Conservation (phyloP, 2,113 vertebrate species). For the Puffinus mauretanicus region DNA sequence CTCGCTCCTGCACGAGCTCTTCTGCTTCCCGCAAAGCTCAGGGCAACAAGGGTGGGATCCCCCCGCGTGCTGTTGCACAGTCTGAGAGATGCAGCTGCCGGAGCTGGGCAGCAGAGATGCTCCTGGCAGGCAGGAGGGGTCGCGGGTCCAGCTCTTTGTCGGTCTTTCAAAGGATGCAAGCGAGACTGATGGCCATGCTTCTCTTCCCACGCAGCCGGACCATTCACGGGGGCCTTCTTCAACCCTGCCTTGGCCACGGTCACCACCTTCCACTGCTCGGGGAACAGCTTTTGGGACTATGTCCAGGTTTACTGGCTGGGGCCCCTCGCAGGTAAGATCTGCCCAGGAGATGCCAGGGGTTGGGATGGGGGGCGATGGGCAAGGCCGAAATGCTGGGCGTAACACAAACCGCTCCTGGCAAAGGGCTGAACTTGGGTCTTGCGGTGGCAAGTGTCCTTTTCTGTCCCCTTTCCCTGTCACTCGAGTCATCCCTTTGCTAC, state of each 20-base stretch:
- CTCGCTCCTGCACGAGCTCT: accelerated
- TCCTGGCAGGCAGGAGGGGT: background rate
- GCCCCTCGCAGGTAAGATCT: conserved; percentile 78
- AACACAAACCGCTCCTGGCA: accelerated
- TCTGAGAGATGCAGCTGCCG: background rate
- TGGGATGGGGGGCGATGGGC: background rate
- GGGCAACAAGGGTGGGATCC: accelerated
- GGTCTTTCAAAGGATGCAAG: background rate
- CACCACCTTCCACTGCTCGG: conserved; percentile 83
- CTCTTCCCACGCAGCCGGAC: conserved; percentile 70
- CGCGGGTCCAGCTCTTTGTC: accelerated
- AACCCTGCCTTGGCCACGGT: conserved; percentile 84
- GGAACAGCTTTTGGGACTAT: conserved; percentile 80
- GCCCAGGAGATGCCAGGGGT: background rate
- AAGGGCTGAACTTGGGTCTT: background rate
- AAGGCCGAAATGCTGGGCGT: background rate
- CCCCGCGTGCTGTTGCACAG: accelerated
- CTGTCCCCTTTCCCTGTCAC: background rate
- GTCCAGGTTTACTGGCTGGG: conserved; percentile 87
- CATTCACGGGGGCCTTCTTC: conserved; percentile 81
- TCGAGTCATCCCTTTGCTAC: background rate
- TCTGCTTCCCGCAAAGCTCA: background rate
- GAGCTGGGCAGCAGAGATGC: background rate
- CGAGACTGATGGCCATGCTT: background rate
- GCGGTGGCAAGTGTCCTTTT: background rate